These are phyloP conservation scores for Drosophila atripex DNA, from an alignment of 2,888 invertebrate species.

Conservation along the genomic window DNA sequence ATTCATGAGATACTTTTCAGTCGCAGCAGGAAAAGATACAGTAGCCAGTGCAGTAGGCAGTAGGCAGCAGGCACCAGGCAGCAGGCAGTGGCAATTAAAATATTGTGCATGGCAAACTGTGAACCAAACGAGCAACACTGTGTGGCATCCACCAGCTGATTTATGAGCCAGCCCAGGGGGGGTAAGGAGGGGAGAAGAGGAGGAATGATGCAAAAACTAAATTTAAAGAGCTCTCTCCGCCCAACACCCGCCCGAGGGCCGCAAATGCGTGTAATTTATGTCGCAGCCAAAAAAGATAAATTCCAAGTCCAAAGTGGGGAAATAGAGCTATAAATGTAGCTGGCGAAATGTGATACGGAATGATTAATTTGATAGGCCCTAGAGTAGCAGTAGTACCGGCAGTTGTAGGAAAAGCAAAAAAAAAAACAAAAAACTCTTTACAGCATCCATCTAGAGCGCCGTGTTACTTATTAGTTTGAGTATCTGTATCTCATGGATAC, in stretches of 20 bases:
- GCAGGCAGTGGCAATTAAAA: slow-evolving; percentile 32
- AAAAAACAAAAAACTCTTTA: not conserved
- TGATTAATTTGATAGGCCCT: slow-evolving; percentile 75
- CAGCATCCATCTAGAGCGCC: slow-evolving; percentile 9
- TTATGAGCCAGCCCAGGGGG: slow-evolving; percentile 24
- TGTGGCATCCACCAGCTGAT: slow-evolving; percentile 15
- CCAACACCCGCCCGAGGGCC: slow-evolving; percentile 7
- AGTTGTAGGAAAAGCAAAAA: not conserved
- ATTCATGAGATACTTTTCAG: slow-evolving; percentile 44
- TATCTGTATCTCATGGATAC: slow-evolving; percentile 55
- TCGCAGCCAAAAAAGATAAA: slow-evolving; percentile 72
- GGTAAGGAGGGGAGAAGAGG: not conserved
- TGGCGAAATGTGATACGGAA: slow-evolving; percentile 76
- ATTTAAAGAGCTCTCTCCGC: slow-evolving; percentile 65
- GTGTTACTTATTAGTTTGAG: slow-evolving; percentile 67
- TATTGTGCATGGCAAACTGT: slow-evolving; percentile 40
- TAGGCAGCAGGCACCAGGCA: slow-evolving; percentile 1
- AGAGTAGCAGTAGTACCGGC: slow-evolving; percentile 5
- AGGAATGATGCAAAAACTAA: slow-evolving; percentile 51
- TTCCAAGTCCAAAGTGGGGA: slow-evolving; percentile 55
- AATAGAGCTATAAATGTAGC: slow-evolving; percentile 75
- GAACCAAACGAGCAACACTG: slow-evolving; percentile 18
- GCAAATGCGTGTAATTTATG: slow-evolving; percentile 66
- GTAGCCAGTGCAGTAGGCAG: slow-evolving; percentile 12
- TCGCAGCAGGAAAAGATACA: slow-evolving; percentile 18